These are phyloP conservation scores for Mythimna ferrago DNA, from an alignment of 2,888 invertebrate species.

Conservation along the genomic window DNA sequence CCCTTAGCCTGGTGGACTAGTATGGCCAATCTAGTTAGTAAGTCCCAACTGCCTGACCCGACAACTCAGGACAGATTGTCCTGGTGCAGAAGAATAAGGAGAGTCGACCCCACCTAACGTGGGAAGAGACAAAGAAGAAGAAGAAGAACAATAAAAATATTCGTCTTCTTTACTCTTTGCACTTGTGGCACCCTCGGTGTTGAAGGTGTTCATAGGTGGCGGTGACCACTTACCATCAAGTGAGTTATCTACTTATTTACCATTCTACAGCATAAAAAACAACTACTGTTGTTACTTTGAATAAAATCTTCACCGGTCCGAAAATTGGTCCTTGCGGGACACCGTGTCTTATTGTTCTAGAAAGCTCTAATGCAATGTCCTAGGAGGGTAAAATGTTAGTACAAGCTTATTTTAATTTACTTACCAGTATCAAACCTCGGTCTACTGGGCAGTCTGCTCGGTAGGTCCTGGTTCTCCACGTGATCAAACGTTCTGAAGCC, in stretches of 20 bases:
- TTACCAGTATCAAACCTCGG: slow-evolving; percentile 88
- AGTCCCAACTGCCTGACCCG: too few species aligned
- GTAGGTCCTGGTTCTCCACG: slow-evolving; percentile 88
- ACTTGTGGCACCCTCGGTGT: not conserved
- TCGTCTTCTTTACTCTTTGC: too few species aligned
- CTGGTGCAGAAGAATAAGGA: too few species aligned
- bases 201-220: not conserved
- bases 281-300: too few species aligned
- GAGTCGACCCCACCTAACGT: too few species aligned
- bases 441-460: slow-evolving; percentile 84
- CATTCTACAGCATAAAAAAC: too few species aligned
- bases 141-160: too few species aligned
- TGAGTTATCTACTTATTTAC: not conserved
- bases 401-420: slow-evolving; percentile 37
- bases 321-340: not conserved
- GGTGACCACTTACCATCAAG: not conserved
- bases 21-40: too few species aligned
- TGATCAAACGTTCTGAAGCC: slow-evolving; percentile 89
- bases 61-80: too few species aligned
- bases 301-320: not conserved
- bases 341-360: not conserved
- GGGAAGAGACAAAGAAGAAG: too few species aligned
- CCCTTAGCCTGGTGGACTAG: too few species aligned
- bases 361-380: not conserved
- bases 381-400: not conserved